Evolutionary conservation across 2,113 vertebrate genomes (phyloP), one percentile per base, ranked within the genome.

Genomic region (Guaruba guarouba): DNA sequence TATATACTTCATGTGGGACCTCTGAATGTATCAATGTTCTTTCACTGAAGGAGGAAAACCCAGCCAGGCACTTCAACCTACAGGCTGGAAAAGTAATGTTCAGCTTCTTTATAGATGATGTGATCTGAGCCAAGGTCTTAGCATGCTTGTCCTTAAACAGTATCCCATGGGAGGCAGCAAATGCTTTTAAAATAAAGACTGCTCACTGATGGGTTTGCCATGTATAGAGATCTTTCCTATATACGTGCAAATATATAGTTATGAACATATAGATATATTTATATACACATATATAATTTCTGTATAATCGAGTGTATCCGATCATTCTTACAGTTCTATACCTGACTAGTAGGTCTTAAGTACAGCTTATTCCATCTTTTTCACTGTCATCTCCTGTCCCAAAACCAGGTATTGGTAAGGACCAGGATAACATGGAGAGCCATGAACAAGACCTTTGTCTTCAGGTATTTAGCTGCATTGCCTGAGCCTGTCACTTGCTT

Each of bases 1-100:
- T 68, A 86, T 84, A 54, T 62, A 57, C 33, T 82, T 86, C 73
- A 78, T 2, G 4, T 82, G 82, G 46, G 68, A 86, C 52, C 27
- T 94, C 35, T 79, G 75, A 94, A 82, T 88, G 83, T 77, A 88
- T 90, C 77, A 68, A 12, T 68, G 6, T 78, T 94, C 92, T 92
- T 94, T 77, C 85, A 6, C 48, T 75, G 82, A 82, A 79, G 74
- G 48, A 93, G 57, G 66, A 90, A 95, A 94, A 62, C 48, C 13
- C 73, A 81, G 76, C 51, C 64, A 86, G 44, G n/a, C 48, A 84
- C 51, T 27, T 88, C 79, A 92, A 11, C 55, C 61, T 88, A 55
- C 7, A 88, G 52, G 52, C 12, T 95, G 95, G 93, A 96, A 95
- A 96, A 97, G 90, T 83, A 82, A 57, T 71, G 27, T 88, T 96